Evolutionary conservation across 2,113 vertebrate species (phyloP).

Genomic region (Ptyas mucosa): DNA sequence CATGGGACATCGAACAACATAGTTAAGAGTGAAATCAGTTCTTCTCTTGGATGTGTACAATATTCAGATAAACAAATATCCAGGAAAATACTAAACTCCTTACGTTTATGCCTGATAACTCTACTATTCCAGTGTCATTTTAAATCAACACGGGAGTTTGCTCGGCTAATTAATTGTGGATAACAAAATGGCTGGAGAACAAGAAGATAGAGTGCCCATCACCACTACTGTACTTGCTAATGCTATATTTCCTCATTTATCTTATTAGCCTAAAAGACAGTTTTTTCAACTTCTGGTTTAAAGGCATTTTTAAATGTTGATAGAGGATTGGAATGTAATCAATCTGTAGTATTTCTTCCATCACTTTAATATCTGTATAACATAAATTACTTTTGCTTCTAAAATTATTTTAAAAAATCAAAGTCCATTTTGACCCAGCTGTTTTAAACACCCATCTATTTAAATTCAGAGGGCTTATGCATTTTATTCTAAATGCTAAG

Average conservation of each 20-base stretch:
- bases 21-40: not conserved
- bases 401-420: not conserved
- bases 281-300: not conserved
- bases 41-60: not conserved
- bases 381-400: not conserved
- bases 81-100: not conserved
- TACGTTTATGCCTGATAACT: not conserved
- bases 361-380: not conserved
- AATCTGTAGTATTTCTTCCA: not conserved
- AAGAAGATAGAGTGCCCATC: not conserved
- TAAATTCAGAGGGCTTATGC: not conserved
- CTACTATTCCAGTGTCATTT: not conserved
- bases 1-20: not conserved
- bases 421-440: not conserved
- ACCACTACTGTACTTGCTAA: not conserved
- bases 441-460: not conserved
- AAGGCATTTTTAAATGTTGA: not conserved
- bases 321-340: not conserved
- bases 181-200: not conserved
- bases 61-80: not conserved
- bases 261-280: not conserved
- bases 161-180: not conserved
- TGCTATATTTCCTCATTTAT: not conserved
- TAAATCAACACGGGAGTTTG: not conserved
- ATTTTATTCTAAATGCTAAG: not conserved